Evolutionary conservation across 1,140 invertebrate species (phyloP).

Genomic region (Penaeus vannamei): DNA sequence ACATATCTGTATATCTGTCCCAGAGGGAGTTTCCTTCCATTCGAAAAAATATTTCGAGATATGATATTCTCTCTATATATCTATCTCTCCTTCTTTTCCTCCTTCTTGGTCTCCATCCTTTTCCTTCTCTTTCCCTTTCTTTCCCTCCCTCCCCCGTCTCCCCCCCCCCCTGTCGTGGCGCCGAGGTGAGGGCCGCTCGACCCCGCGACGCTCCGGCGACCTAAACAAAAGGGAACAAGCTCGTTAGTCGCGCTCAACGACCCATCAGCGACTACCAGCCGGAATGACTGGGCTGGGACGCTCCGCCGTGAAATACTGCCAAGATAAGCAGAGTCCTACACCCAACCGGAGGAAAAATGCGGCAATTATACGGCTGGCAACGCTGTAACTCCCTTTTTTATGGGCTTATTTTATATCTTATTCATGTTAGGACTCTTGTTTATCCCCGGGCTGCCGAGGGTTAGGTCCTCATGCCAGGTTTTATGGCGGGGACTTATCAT

Average conservation of each 20-base stretch:
- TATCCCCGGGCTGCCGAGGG: conserved; percentile 3
- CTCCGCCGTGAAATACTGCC: conserved; percentile 55
- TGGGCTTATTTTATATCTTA: conserved; percentile 59
- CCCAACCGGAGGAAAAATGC: conserved; percentile 47
- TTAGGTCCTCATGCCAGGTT: conserved; percentile 20
- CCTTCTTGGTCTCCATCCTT: not conserved
- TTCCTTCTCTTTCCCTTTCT: not conserved
- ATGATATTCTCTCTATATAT: no score
- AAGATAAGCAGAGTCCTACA: conserved; percentile 58
- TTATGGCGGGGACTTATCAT: no score
- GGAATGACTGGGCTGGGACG: conserved; percentile 53
- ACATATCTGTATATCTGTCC: no score
- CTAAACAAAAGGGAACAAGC: conserved; percentile 60
- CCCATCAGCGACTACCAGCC: conserved; percentile 57
- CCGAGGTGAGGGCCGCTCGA: not conserved
- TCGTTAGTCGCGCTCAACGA: conserved; percentile 60
- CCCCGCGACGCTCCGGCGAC: conserved; percentile 46
- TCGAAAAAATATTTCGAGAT: no score
- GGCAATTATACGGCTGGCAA: conserved; percentile 60
- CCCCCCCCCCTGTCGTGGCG: not conserved
- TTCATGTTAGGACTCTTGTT: conserved; percentile 50
- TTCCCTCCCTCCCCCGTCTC: no score
- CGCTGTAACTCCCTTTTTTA: conserved; percentile 53
- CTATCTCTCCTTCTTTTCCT: no score
- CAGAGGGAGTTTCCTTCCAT: no score